These are phyloP conservation scores for Colletes collaris DNA, from an alignment of 2,888 invertebrate genomes.

Conservation along the genomic window DNA sequence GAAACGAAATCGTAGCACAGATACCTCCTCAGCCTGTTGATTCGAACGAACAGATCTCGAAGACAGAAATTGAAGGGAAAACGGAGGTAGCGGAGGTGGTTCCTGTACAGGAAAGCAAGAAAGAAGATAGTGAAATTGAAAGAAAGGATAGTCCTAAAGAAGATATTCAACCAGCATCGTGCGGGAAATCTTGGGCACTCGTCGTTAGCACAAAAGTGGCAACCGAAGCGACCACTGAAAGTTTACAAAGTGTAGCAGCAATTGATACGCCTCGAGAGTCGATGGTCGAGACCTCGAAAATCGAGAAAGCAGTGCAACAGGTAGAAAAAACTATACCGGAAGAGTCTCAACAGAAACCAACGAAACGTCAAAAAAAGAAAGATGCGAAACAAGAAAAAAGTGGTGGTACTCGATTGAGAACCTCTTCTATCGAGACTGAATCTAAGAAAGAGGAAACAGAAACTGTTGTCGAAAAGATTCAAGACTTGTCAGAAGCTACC, in stretches of 20 bases:
- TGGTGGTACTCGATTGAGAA: neutral
- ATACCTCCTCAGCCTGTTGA: too few species aligned
- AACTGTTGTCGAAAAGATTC: conserved; percentile 28
- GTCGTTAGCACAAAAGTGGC: conserved; percentile 66
- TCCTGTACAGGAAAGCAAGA: neutral
- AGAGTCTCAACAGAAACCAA: conserved; percentile 17
- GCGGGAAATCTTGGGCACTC: conserved; percentile 77
- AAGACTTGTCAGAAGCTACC: conserved; percentile 35
- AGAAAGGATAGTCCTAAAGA: conserved; percentile 22
- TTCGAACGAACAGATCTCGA: neutral
- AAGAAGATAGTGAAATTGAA: conserved; percentile 13
- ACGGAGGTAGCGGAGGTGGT: neutral
- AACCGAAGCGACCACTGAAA: conserved; percentile 29
- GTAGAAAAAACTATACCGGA: neutral
- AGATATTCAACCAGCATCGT: conserved; percentile 57
- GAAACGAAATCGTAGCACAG: conserved; percentile 69
- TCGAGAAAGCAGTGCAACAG: conserved; percentile 2
- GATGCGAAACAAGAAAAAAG: conserved; percentile 22
- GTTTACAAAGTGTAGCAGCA: neutral
- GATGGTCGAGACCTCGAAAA: neutral
- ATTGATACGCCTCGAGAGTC: neutral
- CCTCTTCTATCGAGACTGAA: neutral
- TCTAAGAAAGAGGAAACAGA: conserved; percentile 5
- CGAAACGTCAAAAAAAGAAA: conserved; percentile 42
- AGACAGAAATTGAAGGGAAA: neutral